phyloP scores from a whole-genome alignment of 2,797 vertebrate species.

The Fringilla coelebs region DNA sequence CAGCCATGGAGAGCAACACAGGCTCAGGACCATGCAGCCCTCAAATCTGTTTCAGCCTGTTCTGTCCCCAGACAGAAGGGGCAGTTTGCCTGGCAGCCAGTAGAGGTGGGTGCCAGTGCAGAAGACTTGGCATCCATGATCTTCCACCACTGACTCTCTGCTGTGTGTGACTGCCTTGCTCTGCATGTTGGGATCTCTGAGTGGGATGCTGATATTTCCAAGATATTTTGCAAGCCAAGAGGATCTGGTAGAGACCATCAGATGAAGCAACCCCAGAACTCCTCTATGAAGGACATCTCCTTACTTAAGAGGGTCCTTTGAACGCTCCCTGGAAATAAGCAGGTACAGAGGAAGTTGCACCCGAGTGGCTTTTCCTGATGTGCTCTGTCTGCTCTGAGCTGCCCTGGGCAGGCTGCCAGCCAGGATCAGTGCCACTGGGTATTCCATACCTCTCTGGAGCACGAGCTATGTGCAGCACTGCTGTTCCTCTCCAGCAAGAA shows the following conservation, averaged over 20 bases:
- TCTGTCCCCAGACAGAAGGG: not conserved
- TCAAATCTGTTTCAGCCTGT: not conserved
- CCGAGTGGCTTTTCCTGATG: rapidly evolving
- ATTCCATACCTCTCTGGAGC: constrained; percentile 26
- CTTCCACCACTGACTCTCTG: not conserved
- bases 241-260: not conserved
- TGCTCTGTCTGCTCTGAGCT: not conserved
- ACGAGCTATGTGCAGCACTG: not conserved
- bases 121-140: not conserved
- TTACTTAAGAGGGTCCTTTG: not conserved
- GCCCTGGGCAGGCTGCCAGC: not conserved
- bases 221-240: not conserved
- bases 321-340: not conserved
- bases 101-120: not conserved
- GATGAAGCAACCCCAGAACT: not conserved
- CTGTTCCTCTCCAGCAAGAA: constrained; percentile 8
- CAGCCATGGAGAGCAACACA: not conserved
- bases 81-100: not conserved
- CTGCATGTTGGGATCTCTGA: not conserved
- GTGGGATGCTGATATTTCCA: not conserved
- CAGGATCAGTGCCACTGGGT: not conserved
- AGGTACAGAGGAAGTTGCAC: not conserved
- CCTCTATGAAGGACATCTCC: not conserved
- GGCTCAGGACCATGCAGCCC: not conserved
- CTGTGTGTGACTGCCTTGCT: not conserved